Base-by-base conservation (phyloP, 2,113 vertebrate genomes). In the Genyomyrus donnyi region DNA sequence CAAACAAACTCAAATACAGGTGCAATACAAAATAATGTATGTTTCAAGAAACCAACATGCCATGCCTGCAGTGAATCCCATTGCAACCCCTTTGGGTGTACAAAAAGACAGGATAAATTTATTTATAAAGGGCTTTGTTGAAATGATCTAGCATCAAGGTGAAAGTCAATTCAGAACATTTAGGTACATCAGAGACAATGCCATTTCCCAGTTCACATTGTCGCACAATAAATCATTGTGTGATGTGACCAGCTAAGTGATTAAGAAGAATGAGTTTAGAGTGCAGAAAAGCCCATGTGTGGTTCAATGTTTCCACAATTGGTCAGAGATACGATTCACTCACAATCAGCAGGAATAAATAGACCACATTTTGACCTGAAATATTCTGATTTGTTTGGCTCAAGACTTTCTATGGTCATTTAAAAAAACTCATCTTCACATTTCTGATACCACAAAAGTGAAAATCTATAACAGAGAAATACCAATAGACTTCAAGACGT, bases 141-240 rank as follows among this genome's bases (percentile, higher is more conserved):
- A 89, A 80, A 77, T 89, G 74, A 89, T 89, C 27, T 89, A 56
- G 39, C 89, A 62, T 48, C 83, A 86, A 86, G 52, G 89, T 86
- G 83, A 90, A 62, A 85, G 52, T 86, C 80, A 86, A 66, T 89
- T 50, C 42, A 49, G 89, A 84, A 53, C 80, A 85, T 84, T 84
- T 39, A 53, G 52, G 77, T 85, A 27, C 74, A 89, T 89, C 31
- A 89, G 77, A 86, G 56, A 90, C 80, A 85, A 77, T 86, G 52
- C 35, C 53, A 85, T 66, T 86, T 80, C 56, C 52, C 52, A 90
- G 19, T 15, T 66, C 42, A 56, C 49, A 58, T n/a, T 85, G 74
- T 83, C 50, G 35, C 35, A 39, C 50, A 53, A 89, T 89, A 89
- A 42, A 89, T 89, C 49, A 85, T 10, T 27, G 45, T 45, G 74